phyloP scores from a whole-genome alignment of 2,113 vertebrate species.

The Trachemys scripta region DNA sequence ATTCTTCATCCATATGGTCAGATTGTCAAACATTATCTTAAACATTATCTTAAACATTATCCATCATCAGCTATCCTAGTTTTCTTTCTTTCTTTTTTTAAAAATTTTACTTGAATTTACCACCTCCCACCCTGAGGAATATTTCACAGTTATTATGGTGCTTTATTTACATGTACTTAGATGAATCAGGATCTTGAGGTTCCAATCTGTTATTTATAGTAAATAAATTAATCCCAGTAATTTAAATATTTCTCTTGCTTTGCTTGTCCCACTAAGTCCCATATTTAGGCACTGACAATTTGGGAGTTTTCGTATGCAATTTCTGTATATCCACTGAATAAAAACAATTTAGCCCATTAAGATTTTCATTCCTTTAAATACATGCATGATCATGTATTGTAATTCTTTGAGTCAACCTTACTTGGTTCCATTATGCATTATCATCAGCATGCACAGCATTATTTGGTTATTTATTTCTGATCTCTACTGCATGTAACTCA shows the following conservation, averaged over 20 bases:
- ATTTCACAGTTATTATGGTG: not conserved
- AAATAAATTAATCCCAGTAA: not conserved
- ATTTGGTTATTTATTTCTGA: slow-evolving; percentile 15
- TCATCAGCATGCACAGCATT: not conserved
- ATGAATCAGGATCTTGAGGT: not conserved
- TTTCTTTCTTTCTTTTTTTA: not conserved
- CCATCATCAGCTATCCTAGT: not conserved
- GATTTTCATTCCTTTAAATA: not conserved
- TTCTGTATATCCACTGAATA: not conserved
- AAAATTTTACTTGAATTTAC: not conserved
- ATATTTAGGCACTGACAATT: not conserved
- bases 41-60: not conserved
- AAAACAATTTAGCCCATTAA: not conserved
- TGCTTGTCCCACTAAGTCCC: not conserved
- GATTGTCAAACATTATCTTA: not conserved
- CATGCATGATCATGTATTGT: not conserved
- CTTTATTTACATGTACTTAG: not conserved
- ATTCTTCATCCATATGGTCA: not conserved
- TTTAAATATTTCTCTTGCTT: not conserved
- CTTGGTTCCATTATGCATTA: not conserved
- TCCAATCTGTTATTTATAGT: not conserved
- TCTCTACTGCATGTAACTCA: not conserved
- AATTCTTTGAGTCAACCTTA: not conserved
- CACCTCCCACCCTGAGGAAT: not conserved
- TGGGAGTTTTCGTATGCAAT: not conserved